Evolutionary conservation across 2,888 invertebrate species (phyloP), one percentile per base, ranked within the genome.

Genomic region (Stomorhina lunata): DNA sequence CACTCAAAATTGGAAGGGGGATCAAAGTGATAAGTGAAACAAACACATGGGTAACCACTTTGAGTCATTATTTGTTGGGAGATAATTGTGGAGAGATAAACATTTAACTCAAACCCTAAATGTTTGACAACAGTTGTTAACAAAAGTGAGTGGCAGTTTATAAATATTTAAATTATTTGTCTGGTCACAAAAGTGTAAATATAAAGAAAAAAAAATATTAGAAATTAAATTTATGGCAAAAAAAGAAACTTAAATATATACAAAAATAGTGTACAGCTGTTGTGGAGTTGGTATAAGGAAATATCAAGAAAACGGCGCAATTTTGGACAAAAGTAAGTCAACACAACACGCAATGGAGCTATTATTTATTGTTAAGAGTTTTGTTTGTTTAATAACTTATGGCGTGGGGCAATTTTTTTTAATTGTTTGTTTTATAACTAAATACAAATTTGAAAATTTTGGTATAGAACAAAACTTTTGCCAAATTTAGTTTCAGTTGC

Each of bases 301-400:
- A 29, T 25, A 20, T 32, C n/a, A 57, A 20, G 63, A 53, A 25
- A 17, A 27, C 40, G 3, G 25, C 15, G 4, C 9, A 69, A 66
- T n/a, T 29, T n/a, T 12, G 29, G 7, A n/a, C 29, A 10, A 57
- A 10, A 25, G 5, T 32, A 15, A 12, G 7, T 27, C n/a, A n/a
- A n/a, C n/a, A n/a, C n/a, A 57, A 59, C 76, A 76, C 68, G 76
- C 76, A 37, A 76, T 76, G 7, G 37, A 50, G 50, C 59, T 59
- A 76, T 76, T 76, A 68, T 45, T 22, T 4, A 25, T 15, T 34
- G 37, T 22, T n/a, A 7, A 12, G 7, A 27, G n/a, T 34, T n/a
- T 48, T 48, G 10, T 72, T 22, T 20, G 22, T 50, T 57, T 6
- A 32, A n/a, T 29, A 45, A 10, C 15, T 15, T 5, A 2, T 27